A percentile compares a stretch with the other conserved stretches of the same genome.
phyloP scores from a whole-genome alignment of 2,113 vertebrate genomes.

The Colistium nudipinnis region DNA sequence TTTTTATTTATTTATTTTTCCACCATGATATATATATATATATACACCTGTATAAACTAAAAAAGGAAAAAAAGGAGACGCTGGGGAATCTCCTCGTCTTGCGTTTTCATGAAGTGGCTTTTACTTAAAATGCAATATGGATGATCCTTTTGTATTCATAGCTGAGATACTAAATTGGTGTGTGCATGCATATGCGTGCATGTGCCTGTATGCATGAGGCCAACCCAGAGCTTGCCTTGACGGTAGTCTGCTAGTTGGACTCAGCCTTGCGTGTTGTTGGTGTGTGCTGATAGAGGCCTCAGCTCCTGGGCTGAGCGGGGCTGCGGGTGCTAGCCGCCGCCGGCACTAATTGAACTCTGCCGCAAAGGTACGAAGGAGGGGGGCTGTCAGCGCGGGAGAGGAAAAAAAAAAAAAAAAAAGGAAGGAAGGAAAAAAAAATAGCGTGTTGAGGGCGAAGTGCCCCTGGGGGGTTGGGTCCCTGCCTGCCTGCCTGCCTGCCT shows the following conservation, averaged over 20 bases:
- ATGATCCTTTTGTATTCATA: conserved; percentile 38
- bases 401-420: conserved; percentile 50
- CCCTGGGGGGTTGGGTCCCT: conserved; percentile 82
- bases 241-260: conserved; percentile 62
- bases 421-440: conserved; percentile 53
- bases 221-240: conserved; percentile 61
- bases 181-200: conserved; percentile 39
- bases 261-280: conserved; percentile 75
- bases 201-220: conserved; percentile 38
- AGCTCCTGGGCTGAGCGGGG: conserved; percentile 72
- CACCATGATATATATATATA: no score
- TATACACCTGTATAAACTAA: no score
- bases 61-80: background rate
- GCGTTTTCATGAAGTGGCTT: conserved; percentile 31
- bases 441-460: conserved; percentile 75
- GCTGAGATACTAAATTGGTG: conserved; percentile 37
- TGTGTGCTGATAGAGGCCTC: conserved; percentile 73
- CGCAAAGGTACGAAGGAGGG: conserved; percentile 73
- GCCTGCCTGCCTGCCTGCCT: no score
- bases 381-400: conserved; percentile 66
- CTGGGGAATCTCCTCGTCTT: background rate
- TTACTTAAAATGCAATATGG: conserved; percentile 22
- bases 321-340: conserved; percentile 77
- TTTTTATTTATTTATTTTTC: background rate
- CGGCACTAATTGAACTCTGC: conserved; percentile 85